Percentiles rank a stretch among this genome's conserved stretches.
These are phyloP conservation scores for Podarcis lilfordi DNA, from an alignment of 2,797 vertebrate genomes.

Conservation along the genomic window DNA sequence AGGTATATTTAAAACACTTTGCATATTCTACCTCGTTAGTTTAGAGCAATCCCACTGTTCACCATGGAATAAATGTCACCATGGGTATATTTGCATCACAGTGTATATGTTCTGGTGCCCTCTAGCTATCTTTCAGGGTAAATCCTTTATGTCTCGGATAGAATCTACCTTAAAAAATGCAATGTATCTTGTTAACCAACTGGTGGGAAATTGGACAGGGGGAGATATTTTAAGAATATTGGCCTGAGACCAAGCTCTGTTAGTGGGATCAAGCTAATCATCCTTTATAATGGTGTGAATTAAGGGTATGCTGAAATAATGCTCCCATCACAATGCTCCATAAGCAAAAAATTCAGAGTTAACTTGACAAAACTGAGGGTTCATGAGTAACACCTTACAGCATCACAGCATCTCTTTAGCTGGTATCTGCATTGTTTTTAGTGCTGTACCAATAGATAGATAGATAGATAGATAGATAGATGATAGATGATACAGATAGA, in stretches of 20 bases:
- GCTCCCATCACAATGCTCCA: neutral
- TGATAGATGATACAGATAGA: too few species aligned
- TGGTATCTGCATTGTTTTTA: too few species aligned
- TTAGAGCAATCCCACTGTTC: neutral
- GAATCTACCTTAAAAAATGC: neutral
- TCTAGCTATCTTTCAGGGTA: constrained; percentile 62
- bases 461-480: too few species aligned
- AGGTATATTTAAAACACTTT: neutral
- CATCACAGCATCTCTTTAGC: too few species aligned
- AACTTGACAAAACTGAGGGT: neutral
- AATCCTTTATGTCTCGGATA: neutral
- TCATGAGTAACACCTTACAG: neutral
- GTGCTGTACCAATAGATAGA: too few species aligned
- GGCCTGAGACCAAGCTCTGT: neutral
- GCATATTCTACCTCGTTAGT: neutral
- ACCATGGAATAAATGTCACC: neutral
- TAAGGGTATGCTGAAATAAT: neutral
- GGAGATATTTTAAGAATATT: neutral
- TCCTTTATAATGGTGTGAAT: neutral
- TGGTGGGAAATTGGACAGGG: neutral
- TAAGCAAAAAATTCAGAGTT: neutral
- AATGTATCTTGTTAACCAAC: neutral
- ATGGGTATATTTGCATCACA: constrained; percentile 14
- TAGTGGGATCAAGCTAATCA: neutral
- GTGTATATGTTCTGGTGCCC: constrained; percentile 64